These are phyloP conservation scores for Mormyrus hasselquistii DNA, from an alignment of 2,797 vertebrate genomes.

Conservation along the genomic window DNA sequence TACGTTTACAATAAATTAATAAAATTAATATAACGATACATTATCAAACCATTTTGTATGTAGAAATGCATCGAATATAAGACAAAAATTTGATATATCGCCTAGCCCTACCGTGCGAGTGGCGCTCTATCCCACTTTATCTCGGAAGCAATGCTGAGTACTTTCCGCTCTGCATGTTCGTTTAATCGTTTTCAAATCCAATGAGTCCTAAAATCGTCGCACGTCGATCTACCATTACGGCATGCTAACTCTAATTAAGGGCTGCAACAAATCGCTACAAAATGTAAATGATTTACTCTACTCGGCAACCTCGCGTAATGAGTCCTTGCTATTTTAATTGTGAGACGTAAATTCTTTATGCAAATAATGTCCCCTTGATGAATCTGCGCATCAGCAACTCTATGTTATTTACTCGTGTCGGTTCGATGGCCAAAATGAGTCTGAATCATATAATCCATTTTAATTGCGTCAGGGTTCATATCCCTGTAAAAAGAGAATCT, in stretches of 20 bases:
- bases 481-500: not conserved
- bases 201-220: not conserved
- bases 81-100: not conserved
- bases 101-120: not conserved
- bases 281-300: conserved; percentile 3
- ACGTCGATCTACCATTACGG: not conserved
- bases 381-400: not conserved
- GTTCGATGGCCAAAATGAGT: not conserved
- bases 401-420: not conserved
- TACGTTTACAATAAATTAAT: not conserved
- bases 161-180: not conserved
- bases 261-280: conserved; percentile 14
- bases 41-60: not conserved
- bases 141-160: not conserved
- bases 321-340: conserved; percentile 6
- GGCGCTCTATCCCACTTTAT: not conserved
- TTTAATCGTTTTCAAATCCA: conserved; percentile 2
- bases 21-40: not conserved
- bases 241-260: conserved; percentile 11
- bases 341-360: conserved; percentile 2
- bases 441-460: conserved; percentile 3
- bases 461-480: not conserved
- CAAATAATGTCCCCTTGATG: not conserved
- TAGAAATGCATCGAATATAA: not conserved
- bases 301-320: not conserved